Evolutionary conservation across 1,140 invertebrate genomes (phyloP).

Genomic region (Xylocopa sonorina): DNA sequence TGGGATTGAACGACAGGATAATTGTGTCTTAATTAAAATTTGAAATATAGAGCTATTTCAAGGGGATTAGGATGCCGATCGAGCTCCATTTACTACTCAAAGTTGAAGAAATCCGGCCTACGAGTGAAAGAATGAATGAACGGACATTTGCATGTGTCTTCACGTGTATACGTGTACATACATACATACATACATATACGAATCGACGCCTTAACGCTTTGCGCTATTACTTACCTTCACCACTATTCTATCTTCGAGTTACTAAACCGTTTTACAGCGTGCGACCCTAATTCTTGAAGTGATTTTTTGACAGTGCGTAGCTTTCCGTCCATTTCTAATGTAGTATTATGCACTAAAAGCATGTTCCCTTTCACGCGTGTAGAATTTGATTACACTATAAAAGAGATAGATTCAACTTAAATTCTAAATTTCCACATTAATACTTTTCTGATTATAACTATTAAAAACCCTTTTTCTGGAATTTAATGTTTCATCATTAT

Average conservation of each 20-base stretch:
- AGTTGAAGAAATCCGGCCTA: background rate
- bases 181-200: constrained; percentile 44
- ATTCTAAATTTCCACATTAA: background rate
- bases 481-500: constrained; percentile 20
- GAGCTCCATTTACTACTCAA: background rate
- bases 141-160: constrained; percentile 45
- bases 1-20: no score
- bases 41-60: background rate
- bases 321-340: background rate
- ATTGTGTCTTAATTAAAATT: background rate
- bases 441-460: background rate
- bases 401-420: background rate
- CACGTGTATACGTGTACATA: background rate
- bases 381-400: background rate
- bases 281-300: constrained; percentile 8
- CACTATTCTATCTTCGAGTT: constrained; percentile 7
- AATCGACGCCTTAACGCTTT: constrained; percentile 67
- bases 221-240: constrained; percentile 63
- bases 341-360: constrained; percentile 1
- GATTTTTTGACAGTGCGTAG: background rate
- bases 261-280: constrained; percentile 37
- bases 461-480: background rate
- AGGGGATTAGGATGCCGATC: background rate
- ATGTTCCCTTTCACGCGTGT: background rate
- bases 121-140: constrained; percentile 18